Percentiles rank a stretch among this genome's conserved stretches.
Evolutionary conservation across 2,888 invertebrate species (phyloP).

Genomic region (Crematogaster levior): DNA sequence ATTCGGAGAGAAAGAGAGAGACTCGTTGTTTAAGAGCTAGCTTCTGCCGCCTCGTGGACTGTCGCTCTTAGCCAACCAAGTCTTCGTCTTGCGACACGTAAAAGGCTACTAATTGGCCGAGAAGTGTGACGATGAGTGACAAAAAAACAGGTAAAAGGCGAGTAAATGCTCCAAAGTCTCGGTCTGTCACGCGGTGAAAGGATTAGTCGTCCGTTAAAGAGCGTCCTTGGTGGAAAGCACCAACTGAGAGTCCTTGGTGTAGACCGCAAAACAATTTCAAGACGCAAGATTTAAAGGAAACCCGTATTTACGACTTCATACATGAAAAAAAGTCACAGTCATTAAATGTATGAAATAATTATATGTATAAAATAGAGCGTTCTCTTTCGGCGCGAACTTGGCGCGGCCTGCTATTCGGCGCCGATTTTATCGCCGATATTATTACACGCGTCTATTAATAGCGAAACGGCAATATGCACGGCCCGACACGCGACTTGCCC

Average conservation of each 20-base stretch:
- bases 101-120: conserved; percentile 44
- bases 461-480: conserved; percentile 18
- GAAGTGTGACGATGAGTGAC: conserved; percentile 36
- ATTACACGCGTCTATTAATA: conserved; percentile 51
- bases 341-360: background rate
- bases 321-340: background rate
- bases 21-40: background rate
- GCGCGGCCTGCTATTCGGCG: conserved; percentile 53
- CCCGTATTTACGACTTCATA: conserved; percentile 10
- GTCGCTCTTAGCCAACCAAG: conserved; percentile 37
- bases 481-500: conserved; percentile 27
- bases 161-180: conserved; percentile 32
- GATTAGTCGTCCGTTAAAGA: conserved; percentile 40
- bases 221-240: no score
- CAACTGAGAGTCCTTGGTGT: conserved; percentile 39
- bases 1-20: conserved; percentile 20
- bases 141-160: background rate
- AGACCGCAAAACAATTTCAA: conserved; percentile 20
- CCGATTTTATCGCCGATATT: conserved; percentile 59
- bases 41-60: conserved; percentile 5
- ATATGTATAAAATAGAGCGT: background rate
- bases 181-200: conserved; percentile 40
- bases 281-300: background rate
- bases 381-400: background rate
- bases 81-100: conserved; percentile 36